Base-by-base conservation (phyloP, 2,797 vertebrate species). In the Coluber constrictor region DNA sequence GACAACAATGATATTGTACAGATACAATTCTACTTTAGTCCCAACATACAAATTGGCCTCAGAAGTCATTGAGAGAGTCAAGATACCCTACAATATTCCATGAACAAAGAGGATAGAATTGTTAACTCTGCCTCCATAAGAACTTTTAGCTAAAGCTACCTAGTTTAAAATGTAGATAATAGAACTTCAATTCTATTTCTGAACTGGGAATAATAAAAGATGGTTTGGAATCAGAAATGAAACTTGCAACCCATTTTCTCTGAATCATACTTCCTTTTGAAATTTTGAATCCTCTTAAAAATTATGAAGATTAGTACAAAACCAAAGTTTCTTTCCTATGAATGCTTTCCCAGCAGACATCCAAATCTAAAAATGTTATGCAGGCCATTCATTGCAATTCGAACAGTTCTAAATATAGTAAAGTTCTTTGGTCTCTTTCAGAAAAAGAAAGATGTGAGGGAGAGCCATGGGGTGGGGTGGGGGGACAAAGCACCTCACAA, bases 401-500 rank as follows among this genome's bases (percentile, higher is more conserved):
- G 89, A 89, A 91, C 90, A 89, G 87, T 90, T 91, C 91, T 93
- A 93, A 93, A 93, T 91, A 93, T 91, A 93, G 87, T 56, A 91
- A 89, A 86, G 70, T 87, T 93, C 57, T 89, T 90, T 91, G 66
- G 70, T 91, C 70, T 74, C 70, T 91, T 91, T 91, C 90, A 91
- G 90, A 74, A 91, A 89, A 91, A 93, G 93, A 63, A 88, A 93
- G 91, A 91, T 86, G 70, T 63, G 90, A 74, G 93, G 89, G 90
- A 86, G 87, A 59, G 57, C 18, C 57, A 86, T n/a, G 3, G 87
- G 83, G 51, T 6, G 51, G 9, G 15, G 2, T 6, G 66, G n/a
- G 66, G 56, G 37, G 37, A 37, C 37, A 37, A 25, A 89, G n/a
- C 59, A 91, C 70, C 70, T 89, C 91, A 91, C 90, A 93, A 91